These are phyloP conservation scores for Sturnira hondurensis DNA, from an alignment of 2,113 vertebrate genomes.

Conservation along the genomic window DNA sequence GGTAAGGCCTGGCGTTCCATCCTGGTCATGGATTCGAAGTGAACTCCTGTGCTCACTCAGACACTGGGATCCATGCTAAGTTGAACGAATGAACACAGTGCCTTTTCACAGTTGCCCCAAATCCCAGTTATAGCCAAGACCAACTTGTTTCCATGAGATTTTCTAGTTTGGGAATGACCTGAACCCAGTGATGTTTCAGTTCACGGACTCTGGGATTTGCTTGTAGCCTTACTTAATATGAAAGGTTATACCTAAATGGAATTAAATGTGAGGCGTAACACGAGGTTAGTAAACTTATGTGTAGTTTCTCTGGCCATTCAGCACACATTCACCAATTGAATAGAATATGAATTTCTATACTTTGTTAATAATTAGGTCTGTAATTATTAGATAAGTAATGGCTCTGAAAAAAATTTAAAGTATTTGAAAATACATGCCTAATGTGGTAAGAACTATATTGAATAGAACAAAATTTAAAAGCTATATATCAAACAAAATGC, in stretches of 20 bases:
- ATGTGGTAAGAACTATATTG: neutral
- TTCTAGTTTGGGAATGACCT: constrained; percentile 3
- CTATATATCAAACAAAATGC: neutral
- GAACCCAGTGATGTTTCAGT: neutral
- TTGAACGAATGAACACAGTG: neutral
- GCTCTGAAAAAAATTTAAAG: neutral
- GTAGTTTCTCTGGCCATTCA: neutral
- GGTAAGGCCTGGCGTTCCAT: neutral
- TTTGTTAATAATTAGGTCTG: neutral
- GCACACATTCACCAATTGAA: neutral
- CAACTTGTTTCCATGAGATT: neutral
- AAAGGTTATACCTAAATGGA: neutral
- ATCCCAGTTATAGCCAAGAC: neutral
- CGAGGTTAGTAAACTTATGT: neutral
- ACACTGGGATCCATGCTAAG: neutral
- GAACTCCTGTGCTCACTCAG: neutral
- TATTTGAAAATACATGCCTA: constrained; percentile 15
- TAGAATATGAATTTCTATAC: neutral
- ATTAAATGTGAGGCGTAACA: neutral
- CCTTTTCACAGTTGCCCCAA: neutral
- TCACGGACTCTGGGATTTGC: neutral
- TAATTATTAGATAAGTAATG: constrained; percentile 16
- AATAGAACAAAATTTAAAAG: constrained; percentile 26
- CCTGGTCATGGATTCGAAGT: neutral
- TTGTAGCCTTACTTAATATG: neutral